These are phyloP conservation scores for Tridacna gigas DNA, from an alignment of 2,888 invertebrate genomes.

Conservation along the genomic window DNA sequence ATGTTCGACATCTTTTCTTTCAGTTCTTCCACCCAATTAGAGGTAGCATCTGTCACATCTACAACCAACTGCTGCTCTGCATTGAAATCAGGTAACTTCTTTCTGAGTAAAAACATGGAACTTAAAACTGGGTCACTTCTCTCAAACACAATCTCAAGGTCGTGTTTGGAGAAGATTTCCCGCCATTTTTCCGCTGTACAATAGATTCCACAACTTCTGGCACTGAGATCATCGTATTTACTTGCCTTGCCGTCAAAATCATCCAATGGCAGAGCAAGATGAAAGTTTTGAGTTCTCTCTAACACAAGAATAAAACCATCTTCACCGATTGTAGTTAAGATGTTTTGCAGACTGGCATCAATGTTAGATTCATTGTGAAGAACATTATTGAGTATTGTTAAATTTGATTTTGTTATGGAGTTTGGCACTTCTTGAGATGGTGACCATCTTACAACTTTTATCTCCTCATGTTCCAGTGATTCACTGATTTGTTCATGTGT, in stretches of 20 bases:
- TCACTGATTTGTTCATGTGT: conserved; percentile 59
- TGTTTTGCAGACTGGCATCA: conserved; percentile 65
- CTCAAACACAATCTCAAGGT: conserved; percentile 87
- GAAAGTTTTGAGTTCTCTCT: conserved; percentile 84
- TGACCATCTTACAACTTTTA: conserved; percentile 88
- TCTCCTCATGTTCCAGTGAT: conserved; percentile 45
- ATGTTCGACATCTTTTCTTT: conserved; percentile 91
- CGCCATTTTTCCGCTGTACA: conserved; percentile 73
- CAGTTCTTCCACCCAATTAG: conserved; percentile 91
- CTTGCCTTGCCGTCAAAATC: conserved; percentile 60
- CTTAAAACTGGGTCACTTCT: conserved; percentile 88
- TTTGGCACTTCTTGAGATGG: conserved; percentile 85
- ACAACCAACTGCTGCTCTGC: conserved; percentile 57
- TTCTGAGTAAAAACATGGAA: conserved; percentile 88
- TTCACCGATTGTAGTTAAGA: conserved; percentile 87
- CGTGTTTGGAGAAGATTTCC: conserved; percentile 77
- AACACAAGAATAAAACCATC: conserved; percentile 86
- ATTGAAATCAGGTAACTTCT: conserved; percentile 70
- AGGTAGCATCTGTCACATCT: conserved; percentile 68
- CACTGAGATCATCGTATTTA: conserved; percentile 46
- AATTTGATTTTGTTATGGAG: conserved; percentile 70
- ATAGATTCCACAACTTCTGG: conserved; percentile 68
- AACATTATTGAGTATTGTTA: conserved; percentile 79
- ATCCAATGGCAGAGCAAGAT: conserved; percentile 72
- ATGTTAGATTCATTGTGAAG: conserved; percentile 74